A percentile compares a stretch with the other conserved stretches of the same genome.
Evolutionary conservation across 2,888 invertebrate species (phyloP).

Genomic region (Erebia aethiops): DNA sequence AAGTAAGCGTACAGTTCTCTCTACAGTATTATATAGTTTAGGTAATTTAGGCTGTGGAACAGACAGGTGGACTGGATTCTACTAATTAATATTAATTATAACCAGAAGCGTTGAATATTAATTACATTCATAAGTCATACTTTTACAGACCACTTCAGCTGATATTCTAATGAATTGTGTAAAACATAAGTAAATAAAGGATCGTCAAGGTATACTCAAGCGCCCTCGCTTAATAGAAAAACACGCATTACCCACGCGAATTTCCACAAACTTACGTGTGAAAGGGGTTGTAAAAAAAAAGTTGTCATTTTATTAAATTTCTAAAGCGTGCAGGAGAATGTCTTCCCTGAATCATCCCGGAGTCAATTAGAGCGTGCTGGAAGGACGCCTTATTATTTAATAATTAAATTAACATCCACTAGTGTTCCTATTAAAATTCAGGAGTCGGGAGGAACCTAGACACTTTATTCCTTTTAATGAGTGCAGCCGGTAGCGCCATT

Average conservation of each 20-base stretch:
- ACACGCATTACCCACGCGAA: slow-evolving; percentile 8
- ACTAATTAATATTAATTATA: too few relatives aligned
- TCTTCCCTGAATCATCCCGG: slow-evolving; percentile 30
- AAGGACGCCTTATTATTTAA: slow-evolving; percentile 46
- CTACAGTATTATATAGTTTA: too few relatives aligned
- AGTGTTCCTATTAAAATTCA: slow-evolving; percentile 60
- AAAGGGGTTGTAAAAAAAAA: slow-evolving; percentile 27
- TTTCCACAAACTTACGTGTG: slow-evolving; percentile 11
- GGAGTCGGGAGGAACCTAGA: slow-evolving; percentile 43
- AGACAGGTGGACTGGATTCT: too few relatives aligned
- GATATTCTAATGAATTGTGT: slow-evolving; percentile 23
- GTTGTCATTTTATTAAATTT: slow-evolving; percentile 34
- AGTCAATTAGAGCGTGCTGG: slow-evolving; percentile 42
- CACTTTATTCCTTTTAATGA: slow-evolving; percentile 37
- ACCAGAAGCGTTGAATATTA: too few relatives aligned
- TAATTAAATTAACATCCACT: slow-evolving; percentile 64
- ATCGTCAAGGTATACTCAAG: slow-evolving; percentile 2
- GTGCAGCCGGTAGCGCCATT: slow-evolving; percentile 26
- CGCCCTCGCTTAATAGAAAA: slow-evolving; percentile 8
- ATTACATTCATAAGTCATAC: not conserved
- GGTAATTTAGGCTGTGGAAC: too few relatives aligned
- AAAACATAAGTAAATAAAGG: slow-evolving; percentile 4
- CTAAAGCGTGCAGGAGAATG: slow-evolving; percentile 31
- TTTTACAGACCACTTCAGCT: slow-evolving; percentile 8
- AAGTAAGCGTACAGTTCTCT: too few relatives aligned